Base-by-base conservation (phyloP, 2,797 vertebrate species). In the Discoglossus pictus region DNA sequence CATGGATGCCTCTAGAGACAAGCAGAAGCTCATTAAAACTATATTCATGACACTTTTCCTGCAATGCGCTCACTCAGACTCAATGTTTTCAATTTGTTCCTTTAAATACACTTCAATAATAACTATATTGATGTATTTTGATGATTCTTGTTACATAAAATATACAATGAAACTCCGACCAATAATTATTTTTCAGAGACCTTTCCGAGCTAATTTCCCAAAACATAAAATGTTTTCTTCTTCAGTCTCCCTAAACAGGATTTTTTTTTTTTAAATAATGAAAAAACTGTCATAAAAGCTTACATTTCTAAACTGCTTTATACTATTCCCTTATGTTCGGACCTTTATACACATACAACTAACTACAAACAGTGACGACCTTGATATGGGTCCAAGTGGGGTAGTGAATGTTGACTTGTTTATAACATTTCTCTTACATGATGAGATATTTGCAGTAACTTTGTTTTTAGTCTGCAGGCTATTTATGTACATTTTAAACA, bases 401-500 rank as follows among this genome's bases (percentile, higher is more conserved):
- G 34, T 3, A 39, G 10, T 10, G 35, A 21, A 39, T 21, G 39
- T 21, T 38, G 34, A 16, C 18, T 38, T 55, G 18, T 38, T 54
- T 54, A 16, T 9, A 18, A 25, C n/a, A 31, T 31, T 51, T 16
- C n/a, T 18, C 15, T 24, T 16, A 35, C 34, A 55, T 17, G 12
- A 38, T 7, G 12, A 55, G 35, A 38, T 55, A 39, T 39, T 38
- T 55, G 17, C n/a, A 17, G 7, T 3, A 51, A 16, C 2, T 31
- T 31, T 34, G 18, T 38, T 55, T 36, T 23, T 21, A 8, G 9
- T 8, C 2, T 35, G 6, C 27, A 9, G 27, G 50, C 27, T 52
- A 35, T 52, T 52, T 52, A 52, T 52, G 27, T 34, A 20, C n/a
- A 10, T 15, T 52, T 52, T 52, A 52, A 52, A 52, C 50, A 52